These are phyloP conservation scores for Tipula helvola DNA, from an alignment of 2,888 invertebrate species.

Conservation along the genomic window DNA sequence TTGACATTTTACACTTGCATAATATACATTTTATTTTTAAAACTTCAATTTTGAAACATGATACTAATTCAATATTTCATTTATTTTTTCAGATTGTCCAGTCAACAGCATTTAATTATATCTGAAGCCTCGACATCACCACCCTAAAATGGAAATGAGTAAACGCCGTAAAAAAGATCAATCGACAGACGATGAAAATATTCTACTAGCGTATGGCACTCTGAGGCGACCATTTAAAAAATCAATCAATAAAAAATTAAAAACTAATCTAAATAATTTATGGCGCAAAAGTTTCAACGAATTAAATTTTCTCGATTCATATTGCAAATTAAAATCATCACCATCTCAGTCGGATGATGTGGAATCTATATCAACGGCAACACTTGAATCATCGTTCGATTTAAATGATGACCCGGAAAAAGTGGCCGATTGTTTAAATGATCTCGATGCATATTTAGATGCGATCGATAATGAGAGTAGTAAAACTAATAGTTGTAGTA, in stretches of 20 bases:
- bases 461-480: conserved; percentile 28
- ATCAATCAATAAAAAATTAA: neutral
- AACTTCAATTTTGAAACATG: neutral
- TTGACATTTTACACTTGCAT: no score
- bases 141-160: neutral
- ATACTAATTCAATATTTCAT: neutral
- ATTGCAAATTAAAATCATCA: neutral
- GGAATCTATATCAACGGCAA: neutral
- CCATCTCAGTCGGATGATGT: neutral
- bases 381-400: neutral
- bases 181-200: neutral
- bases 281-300: conserved; percentile 6
- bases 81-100: neutral
- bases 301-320: neutral
- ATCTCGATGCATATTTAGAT: conserved; percentile 41
- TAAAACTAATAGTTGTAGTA: neutral
- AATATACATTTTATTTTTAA: no score
- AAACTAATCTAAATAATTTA: neutral
- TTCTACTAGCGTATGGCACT: neutral
- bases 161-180: neutral
- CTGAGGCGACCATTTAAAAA: neutral
- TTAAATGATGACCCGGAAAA: conserved; percentile 20
- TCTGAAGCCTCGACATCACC: neutral
- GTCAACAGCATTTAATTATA: neutral
- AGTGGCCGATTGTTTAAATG: conserved; percentile 39